Evolutionary conservation across 2,797 vertebrate genomes (phyloP).

Genomic region (Ammospiza maritima): DNA sequence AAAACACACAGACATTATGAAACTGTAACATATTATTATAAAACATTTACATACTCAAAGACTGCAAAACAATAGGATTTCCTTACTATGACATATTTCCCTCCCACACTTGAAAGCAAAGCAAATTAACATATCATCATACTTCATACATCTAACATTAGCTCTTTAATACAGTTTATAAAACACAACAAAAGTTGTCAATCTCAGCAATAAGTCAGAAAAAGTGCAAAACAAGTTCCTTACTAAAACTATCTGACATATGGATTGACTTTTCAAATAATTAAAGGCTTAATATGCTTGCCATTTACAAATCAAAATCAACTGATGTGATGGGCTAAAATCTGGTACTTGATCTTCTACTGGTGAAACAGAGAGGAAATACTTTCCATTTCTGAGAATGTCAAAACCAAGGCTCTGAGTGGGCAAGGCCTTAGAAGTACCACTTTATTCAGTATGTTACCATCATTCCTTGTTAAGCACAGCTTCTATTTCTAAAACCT

Average conservation of each 20-base stretch:
- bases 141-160: conserved; percentile 21
- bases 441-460: neutral
- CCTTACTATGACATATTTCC: conserved; percentile 30
- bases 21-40: conserved; percentile 46
- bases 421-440: neutral
- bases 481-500: neutral
- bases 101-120: conserved; percentile 43
- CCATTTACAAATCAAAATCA: conserved; percentile 18
- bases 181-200: conserved; percentile 26
- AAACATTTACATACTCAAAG: conserved; percentile 50
- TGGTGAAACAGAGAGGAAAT: neutral
- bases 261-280: conserved; percentile 10
- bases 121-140: conserved; percentile 18
- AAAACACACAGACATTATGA: conserved; percentile 23
- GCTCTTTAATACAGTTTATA: conserved; percentile 24
- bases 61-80: conserved; percentile 46
- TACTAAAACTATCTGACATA: conserved; percentile 12
- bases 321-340: neutral
- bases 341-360: neutral
- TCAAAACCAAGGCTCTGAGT: neutral
- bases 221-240: conserved; percentile 25
- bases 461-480: neutral
- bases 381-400: neutral
- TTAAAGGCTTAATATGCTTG: neutral
- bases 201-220: neutral